Evolutionary conservation across 2,888 invertebrate species (phyloP).

Genomic region (Cheilosia variabilis): DNA sequence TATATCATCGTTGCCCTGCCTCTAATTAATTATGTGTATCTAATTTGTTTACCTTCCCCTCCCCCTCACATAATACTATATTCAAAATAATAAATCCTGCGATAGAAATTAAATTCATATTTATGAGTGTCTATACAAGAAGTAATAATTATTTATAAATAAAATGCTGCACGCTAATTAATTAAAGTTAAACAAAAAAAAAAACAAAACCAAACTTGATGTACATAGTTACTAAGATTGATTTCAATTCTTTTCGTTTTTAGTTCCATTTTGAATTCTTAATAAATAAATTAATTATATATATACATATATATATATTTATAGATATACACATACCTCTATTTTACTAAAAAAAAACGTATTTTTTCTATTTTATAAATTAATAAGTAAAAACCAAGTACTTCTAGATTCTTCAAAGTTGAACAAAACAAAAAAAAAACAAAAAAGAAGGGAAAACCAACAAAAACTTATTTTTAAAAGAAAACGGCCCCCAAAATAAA

Average conservation of each 20-base stretch:
- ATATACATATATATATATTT: constrained; percentile 68
- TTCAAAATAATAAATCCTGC: constrained; percentile 38
- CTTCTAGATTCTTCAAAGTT: constrained; percentile 68
- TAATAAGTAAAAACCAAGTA: constrained; percentile 59
- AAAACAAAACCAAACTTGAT: constrained; percentile 48
- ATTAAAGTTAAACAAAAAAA: constrained; percentile 29
- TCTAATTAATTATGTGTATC: constrained; percentile 34
- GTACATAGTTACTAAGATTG: constrained; percentile 72
- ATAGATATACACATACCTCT: constrained; percentile 75
- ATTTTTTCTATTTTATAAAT: constrained; percentile 75
- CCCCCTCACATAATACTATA: not conserved
- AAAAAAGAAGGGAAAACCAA: constrained; percentile 15
- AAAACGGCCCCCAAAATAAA: constrained; percentile 31
- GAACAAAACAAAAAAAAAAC: constrained; percentile 39
- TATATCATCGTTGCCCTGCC: constrained; percentile 53
- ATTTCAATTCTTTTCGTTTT: constrained; percentile 64
- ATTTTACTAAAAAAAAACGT: constrained; percentile 70
- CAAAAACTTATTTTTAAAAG: constrained; percentile 61
- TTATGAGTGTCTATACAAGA: constrained; percentile 62
- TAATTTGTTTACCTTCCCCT: constrained; percentile 26
- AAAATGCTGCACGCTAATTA: constrained; percentile 48
- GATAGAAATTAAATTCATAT: constrained; percentile 44
- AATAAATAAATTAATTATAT: constrained; percentile 61
- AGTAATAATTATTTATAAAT: constrained; percentile 26
- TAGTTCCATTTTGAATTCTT: constrained; percentile 72